These are phyloP conservation scores for Patella caerulea DNA, from an alignment of 2,888 invertebrate genomes.

Conservation along the genomic window DNA sequence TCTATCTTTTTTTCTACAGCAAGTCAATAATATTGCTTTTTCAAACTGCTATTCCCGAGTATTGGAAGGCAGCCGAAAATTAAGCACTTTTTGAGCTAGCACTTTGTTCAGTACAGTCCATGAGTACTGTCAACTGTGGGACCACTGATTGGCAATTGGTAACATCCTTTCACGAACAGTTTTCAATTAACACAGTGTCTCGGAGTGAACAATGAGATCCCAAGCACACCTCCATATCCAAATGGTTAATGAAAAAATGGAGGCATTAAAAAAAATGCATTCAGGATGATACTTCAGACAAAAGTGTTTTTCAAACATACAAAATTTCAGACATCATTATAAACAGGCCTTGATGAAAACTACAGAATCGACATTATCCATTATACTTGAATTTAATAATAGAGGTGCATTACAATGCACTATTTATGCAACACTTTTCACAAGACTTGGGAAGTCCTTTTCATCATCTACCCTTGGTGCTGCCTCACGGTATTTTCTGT, in stretches of 20 bases:
- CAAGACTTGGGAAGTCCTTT: slow-evolving; percentile 94
- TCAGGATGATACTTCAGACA: background rate
- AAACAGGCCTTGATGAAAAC: slow-evolving; percentile 7
- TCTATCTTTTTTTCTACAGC: too few species aligned
- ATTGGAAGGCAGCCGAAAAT: background rate
- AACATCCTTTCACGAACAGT: too few species aligned
- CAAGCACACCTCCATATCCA: background rate
- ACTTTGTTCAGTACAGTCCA: background rate
- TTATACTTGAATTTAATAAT: background rate
- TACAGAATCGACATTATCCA: slow-evolving; percentile 10
- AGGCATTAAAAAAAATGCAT: background rate
- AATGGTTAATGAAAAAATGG: background rate
- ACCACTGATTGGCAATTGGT: background rate
- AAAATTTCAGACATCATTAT: slow-evolving; percentile 9
- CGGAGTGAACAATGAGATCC: background rate
- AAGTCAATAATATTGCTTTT: too few species aligned
- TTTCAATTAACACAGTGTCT: background rate
- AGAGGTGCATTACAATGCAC: slow-evolving; percentile 12
- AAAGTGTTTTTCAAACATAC: background rate
- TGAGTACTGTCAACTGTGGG: background rate
- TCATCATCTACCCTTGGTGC: slow-evolving; percentile 93
- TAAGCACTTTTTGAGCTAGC: slow-evolving; percentile 12
- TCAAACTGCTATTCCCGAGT: too few species aligned
- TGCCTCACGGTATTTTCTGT: slow-evolving; percentile 63
- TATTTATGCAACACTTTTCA: slow-evolving; percentile 69